Conservation (phyloP, 2,797 vertebrate genomes). For the Sarcoramphus papa region DNA sequence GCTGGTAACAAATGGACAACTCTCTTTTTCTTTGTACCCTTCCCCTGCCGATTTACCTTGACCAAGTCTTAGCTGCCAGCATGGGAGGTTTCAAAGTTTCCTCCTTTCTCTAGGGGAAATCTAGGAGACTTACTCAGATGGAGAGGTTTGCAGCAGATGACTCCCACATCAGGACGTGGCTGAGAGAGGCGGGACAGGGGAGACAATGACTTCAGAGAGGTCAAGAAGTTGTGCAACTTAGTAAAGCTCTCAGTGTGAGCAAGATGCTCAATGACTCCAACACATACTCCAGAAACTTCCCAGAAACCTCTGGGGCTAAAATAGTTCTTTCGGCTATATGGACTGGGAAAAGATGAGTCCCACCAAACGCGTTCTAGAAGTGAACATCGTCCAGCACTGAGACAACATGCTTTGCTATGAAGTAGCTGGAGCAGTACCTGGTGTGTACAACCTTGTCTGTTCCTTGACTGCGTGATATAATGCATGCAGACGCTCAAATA, state of each 20-base stretch:
- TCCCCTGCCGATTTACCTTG: not conserved
- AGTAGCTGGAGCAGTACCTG: not conserved
- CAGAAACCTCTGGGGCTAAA: not conserved
- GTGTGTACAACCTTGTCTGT: not conserved
- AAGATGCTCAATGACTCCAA: not conserved
- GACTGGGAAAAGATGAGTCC: not conserved
- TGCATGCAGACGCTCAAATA: not conserved
- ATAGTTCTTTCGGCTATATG: not conserved
- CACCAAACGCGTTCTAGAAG: not conserved
- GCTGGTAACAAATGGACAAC: not conserved
- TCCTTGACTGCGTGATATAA: rapidly evolving
- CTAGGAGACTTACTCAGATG: not conserved
- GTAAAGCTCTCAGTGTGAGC: not conserved
- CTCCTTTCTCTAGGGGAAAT: not conserved
- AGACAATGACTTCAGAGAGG: not conserved
- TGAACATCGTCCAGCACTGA: rapidly evolving
- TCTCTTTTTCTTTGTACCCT: not conserved
- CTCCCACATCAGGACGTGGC: not conserved
- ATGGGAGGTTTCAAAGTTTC: not conserved
- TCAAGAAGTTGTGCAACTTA: too few species aligned
- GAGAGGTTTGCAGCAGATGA: not conserved
- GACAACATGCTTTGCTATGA: not conserved
- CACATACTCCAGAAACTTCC: not conserved
- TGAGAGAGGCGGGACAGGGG: not conserved
- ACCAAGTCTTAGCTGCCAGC: not conserved